Evolutionary conservation across 2,888 invertebrate genomes (phyloP), one percentile per base, ranked within the genome.

Genomic region (Matsumyia berberina): DNA sequence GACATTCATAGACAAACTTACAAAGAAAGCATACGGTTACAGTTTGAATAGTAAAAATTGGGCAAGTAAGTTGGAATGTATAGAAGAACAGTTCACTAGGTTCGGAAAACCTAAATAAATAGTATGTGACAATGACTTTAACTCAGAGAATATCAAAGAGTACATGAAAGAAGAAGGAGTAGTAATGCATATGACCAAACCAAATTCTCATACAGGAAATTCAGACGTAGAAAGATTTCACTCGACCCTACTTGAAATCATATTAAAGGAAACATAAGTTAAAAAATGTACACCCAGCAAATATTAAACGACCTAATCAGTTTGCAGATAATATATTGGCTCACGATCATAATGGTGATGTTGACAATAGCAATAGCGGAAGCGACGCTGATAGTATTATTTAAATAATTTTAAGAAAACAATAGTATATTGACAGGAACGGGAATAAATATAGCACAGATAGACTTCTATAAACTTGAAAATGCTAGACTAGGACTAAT

Each of bases 181-280:
- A 49, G 46, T 46, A 62, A 49, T 31, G n/a, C 62, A 49, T 46
- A 44, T 62, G 33, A 62, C 44, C 1, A 64, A 62, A 12, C 31
- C 62, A 11, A 62, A 62, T 17, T 46, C 46, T 8, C 62, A 62
- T 46, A 15, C 62, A 35, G 35, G 62, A n/a, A 64, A 64, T 8
- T 64, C 62, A 0, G 35, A 64, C 31, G 19, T 64, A 35, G 35
- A 55, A 9, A 55, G 9, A 55, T 17, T 55, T 55, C 17, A 35
- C 0, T 35, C 55, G 17, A 62, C n/a, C 9, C 29, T 33, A 33
- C 33, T 33, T 33, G 33, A 33, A 33, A 33, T 33, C 37, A 19
- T 44, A 53, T 29, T 62, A 42, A 11, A 39, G 60, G 42, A 51
- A 62, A 29, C 37, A 49, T 17, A 58, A 70, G 12, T 17, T 57